Evolutionary conservation across 1,140 invertebrate species (phyloP).

Genomic region (Himalopsyche phryganea): DNA sequence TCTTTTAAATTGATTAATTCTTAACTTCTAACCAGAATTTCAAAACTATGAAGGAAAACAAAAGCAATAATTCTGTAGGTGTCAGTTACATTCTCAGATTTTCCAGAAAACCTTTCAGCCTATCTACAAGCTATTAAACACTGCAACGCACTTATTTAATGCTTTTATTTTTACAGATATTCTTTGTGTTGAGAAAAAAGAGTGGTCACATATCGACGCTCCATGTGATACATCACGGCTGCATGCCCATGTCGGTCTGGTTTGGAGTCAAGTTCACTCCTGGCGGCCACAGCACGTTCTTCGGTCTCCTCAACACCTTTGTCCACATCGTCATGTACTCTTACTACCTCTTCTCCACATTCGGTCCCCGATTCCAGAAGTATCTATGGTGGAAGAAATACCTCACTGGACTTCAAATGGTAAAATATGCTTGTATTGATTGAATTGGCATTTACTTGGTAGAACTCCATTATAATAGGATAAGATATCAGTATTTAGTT

Average conservation of each 20-base stretch:
- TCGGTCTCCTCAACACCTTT: slow-evolving; percentile 82
- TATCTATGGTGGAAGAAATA: slow-evolving; percentile 94
- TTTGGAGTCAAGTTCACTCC: slow-evolving; percentile 94
- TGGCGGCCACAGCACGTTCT: slow-evolving; percentile 83
- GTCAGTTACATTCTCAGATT: no score
- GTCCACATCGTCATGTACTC: slow-evolving; percentile 84
- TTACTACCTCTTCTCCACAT: slow-evolving; percentile 82
- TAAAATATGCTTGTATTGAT: no score
- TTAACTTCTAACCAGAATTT: no score
- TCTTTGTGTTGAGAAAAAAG: slow-evolving; percentile 92
- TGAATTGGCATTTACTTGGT: no score
- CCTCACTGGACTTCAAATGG: slow-evolving; percentile 82
- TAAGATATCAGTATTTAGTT: no score
- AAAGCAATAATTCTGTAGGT: no score
- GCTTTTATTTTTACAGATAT: slow-evolving; percentile 68
- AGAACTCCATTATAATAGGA: no score
- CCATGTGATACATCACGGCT: slow-evolving; percentile 94
- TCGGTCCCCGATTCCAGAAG: slow-evolving; percentile 77
- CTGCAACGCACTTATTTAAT: no score
- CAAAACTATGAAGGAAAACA: no score
- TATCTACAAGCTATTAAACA: no score
- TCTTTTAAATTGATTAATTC: no score
- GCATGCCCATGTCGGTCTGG: slow-evolving; percentile 96
- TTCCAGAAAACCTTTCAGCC: no score
- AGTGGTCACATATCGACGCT: slow-evolving; percentile 87